Conservation (phyloP, 2,113 vertebrate species). For the Felis chaus region DNA sequence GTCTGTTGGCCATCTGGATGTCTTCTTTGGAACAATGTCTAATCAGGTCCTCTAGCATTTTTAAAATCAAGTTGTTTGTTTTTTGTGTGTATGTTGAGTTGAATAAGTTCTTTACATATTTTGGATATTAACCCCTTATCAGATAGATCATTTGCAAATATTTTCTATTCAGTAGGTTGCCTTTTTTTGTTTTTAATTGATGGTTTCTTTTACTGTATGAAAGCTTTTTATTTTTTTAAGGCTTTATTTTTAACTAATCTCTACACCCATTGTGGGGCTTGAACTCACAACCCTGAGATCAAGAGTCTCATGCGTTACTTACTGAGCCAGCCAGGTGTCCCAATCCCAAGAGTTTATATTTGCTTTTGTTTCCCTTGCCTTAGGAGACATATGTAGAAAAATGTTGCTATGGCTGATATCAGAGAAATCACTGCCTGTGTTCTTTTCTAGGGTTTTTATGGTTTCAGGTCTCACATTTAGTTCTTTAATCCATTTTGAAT, state of each 20-base stretch:
- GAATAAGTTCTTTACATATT: background rate
- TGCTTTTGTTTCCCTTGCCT: background rate
- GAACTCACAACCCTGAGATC: too few relatives aligned
- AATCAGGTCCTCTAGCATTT: background rate
- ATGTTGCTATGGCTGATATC: background rate
- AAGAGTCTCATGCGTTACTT: too few relatives aligned
- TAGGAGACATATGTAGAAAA: background rate
- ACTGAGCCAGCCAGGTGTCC: too few relatives aligned
- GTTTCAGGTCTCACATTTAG: background rate
- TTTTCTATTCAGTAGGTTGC: background rate
- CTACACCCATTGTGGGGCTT: too few relatives aligned
- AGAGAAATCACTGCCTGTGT: background rate
- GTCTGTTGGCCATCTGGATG: background rate
- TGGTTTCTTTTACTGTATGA: background rate
- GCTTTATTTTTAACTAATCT: too few relatives aligned
- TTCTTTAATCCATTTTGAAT: background rate
- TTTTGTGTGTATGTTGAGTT: background rate
- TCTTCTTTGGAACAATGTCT: background rate
- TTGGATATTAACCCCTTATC: background rate
- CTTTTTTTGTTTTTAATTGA: background rate
- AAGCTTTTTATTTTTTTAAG: background rate
- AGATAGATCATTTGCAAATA: background rate
- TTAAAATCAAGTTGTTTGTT: background rate
- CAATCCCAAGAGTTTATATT: background rate
- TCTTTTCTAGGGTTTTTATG: background rate